phyloP scores from a whole-genome alignment of 1,140 invertebrate species.

The Drosophila varians region DNA sequence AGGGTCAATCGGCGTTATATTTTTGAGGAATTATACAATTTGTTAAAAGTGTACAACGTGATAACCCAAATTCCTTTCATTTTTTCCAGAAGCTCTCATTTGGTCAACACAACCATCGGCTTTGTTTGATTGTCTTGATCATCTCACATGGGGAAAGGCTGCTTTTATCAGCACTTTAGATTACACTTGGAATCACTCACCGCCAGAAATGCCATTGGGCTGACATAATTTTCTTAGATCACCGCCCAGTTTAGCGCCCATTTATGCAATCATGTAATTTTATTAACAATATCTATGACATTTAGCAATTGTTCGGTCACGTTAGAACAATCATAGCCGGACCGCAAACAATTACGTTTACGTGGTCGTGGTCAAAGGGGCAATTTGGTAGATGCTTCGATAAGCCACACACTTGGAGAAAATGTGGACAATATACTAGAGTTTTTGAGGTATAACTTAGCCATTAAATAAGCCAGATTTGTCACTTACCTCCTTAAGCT shows the following conservation, averaged over 20 bases:
- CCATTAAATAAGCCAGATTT: no score
- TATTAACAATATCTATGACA: conserved; percentile 58
- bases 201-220: conserved; percentile 46
- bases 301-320: conserved; percentile 63
- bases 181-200: conserved; percentile 34
- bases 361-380: conserved; percentile 57
- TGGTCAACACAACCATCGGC: not conserved
- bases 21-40: not conserved
- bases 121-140: not conserved
- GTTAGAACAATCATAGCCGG: conserved; percentile 51
- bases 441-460: not conserved
- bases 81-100: not conserved
- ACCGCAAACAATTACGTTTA: conserved; percentile 56
- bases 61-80: not conserved
- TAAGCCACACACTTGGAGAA: conserved; percentile 18
- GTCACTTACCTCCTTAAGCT: not conserved
- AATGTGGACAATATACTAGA: not conserved
- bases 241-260: conserved; percentile 55
- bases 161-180: conserved; percentile 22
- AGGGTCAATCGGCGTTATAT: not conserved
- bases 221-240: conserved; percentile 68
- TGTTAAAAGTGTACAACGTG: not conserved
- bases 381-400: conserved; percentile 56
- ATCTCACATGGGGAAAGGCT: not conserved
- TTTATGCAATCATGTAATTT: conserved; percentile 58